Base-by-base conservation (phyloP, 2,113 vertebrate species). In the Oncorhynchus clarkii region DNA sequence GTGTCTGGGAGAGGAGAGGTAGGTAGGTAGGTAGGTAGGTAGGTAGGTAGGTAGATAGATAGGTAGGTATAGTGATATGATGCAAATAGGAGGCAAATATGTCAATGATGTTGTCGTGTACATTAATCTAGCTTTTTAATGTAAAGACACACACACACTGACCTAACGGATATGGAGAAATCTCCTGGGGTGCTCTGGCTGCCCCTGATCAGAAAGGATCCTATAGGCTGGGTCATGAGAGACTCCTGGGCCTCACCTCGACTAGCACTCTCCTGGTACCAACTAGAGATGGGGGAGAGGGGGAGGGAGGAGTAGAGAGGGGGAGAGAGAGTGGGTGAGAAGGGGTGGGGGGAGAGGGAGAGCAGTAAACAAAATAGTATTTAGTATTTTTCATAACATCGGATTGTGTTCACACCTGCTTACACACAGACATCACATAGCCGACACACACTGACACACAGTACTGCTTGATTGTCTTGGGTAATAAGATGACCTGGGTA, bases 141-240 rank as follows among this genome's bases (percentile, higher is more conserved):
- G 13, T 26, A 67, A 22, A 67, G 22, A 67, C 13, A 27, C 60
- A 9, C 14, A 64, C 57, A 14, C 45, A 62, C 57, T 24, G 92
- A 96, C 95, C 93, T 95, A 92, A 96, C 95, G 0, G 96, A 96
- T 80, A 96, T 95, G 81, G 96, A 96, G 87, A 96, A 96, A 74
- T 95, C 94, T 74, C 95, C 95, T 0, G 93, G 93, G 54, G 95
- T 94, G 72, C 95, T 96, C 88, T 96, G 95, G 82, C 95, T 96
- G 73, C 93, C 93, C 69, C 96, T 91, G 74, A 96, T 95, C 0
- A 96, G 85, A 87, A 96, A 96, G 76, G 90, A 90, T n/a, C 95
- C 96, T 9, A 95, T 78, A 26, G 91, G 91, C 76, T 92, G 92
- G 76, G 69, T 77, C 88, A 92, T 93, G 67, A 96, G 95, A 54